Evolutionary conservation across 2,888 invertebrate genomes (phyloP), one percentile per base, ranked within the genome.

Genomic region (Lissocephala sabroskyi): DNA sequence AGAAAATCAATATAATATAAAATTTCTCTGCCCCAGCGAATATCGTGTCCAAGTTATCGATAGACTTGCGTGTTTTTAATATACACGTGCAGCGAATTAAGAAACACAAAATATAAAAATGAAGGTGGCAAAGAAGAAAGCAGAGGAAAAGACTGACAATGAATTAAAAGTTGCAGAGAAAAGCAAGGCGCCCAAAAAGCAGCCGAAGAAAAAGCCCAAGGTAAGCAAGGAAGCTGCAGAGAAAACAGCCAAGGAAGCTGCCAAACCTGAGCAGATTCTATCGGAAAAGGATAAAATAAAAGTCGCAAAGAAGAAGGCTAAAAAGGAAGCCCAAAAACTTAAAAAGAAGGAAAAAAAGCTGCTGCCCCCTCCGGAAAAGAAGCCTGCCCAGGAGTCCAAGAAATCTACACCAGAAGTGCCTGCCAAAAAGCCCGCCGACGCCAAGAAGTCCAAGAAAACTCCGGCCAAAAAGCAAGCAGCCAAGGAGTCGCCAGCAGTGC

Each of bases 261-360:
- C 40, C 13, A 48, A 33, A 9, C 42, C 18, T 1, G 53, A 11
- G 49, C 41, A 13, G 60, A 54, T 7, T 52, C 40, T 43, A 13
- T 17, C 62, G 11, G 45, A 56, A 1, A 45, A 57, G 1, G 74
- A 68, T 19, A 13, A 62, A 28, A 65, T 65, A 11, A 79, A 68
- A 40, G 71, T 77, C 11, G 65, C 61, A 35, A 80, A 73, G 44
- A 80, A 78, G 47, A 77, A 74, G 18, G 71, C 62, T 0, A 79
- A 79, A n/a, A 80, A 81, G 32, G 39, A 56, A 39, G 63, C 65
- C 1, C 65, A 81, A 26, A 80, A 79, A 36, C 48, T 70, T 0
- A 79, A 64, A 18, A 78, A 71, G 7, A 55, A 54, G 2, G 49
- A 62, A 11, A 61, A 53, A 1, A 79, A 71, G 17, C 4, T 28